Conservation (phyloP, 2,797 vertebrate species). For the Pagetopsis macropterus region DNA sequence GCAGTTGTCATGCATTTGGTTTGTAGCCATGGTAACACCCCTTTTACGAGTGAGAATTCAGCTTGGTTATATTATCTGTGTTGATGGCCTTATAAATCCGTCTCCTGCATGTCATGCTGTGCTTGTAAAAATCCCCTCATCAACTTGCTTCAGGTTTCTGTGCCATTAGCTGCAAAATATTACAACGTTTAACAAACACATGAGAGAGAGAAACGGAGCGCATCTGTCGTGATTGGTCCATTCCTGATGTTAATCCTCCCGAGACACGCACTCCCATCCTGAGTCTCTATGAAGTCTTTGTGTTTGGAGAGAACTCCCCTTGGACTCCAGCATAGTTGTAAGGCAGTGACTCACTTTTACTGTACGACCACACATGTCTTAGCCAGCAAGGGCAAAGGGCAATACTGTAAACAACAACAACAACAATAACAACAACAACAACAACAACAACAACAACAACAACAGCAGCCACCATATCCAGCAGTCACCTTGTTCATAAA, state of each 20-base stretch:
- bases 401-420: constrained; percentile 16
- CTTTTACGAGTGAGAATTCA: background rate
- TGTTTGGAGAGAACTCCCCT: constrained; percentile 50
- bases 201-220: constrained; percentile 25
- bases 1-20: background rate
- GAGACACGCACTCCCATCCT: constrained; percentile 55
- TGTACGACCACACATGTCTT: constrained; percentile 32
- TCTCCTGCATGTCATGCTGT: background rate
- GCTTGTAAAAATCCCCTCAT: background rate
- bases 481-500: background rate
- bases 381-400: constrained; percentile 21
- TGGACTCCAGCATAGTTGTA: constrained; percentile 39
- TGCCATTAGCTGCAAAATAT: constrained; percentile 26
- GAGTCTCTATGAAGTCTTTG: constrained; percentile 63
- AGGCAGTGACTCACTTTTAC: constrained; percentile 44
- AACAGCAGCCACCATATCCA: background rate
- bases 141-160: constrained; percentile 1
- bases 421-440: constrained; percentile 9
- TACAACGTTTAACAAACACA: constrained; percentile 31
- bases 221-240: constrained; percentile 46
- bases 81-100: no score
- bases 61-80: background rate
- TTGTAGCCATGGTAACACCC: background rate
- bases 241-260: constrained; percentile 50
- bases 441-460: background rate